Percentiles rank a stretch among this genome's conserved stretches.
Conservation (phyloP, 37 sponge, comb jelly and placozoan genomes). For the Aplysina aerophoba region DNA sequence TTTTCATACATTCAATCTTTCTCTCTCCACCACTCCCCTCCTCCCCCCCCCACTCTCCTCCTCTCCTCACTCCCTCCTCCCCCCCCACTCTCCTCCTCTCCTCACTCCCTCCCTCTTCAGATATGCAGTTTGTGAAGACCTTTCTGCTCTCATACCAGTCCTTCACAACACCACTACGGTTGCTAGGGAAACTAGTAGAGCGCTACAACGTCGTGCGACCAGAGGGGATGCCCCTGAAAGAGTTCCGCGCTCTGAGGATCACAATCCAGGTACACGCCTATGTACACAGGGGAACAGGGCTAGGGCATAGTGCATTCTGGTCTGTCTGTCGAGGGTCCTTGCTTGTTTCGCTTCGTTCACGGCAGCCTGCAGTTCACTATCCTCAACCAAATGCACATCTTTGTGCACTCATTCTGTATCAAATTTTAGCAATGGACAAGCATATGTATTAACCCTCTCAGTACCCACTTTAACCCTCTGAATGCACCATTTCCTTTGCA, state of each 20-base stretch:
- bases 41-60: neutral
- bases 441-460: too few relatives aligned
- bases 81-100: neutral
- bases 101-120: constrained; percentile 32
- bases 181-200: constrained; percentile 87
- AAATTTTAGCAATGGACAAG: too few relatives aligned
- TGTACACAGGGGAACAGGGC: neutral
- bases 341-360: too few relatives aligned
- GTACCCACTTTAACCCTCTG: too few relatives aligned
- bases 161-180: constrained; percentile 87
- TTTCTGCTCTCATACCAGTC: constrained; percentile 90
- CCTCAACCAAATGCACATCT: too few relatives aligned
- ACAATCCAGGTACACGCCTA: constrained; percentile 70
- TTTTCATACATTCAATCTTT: neutral
- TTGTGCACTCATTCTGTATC: too few relatives aligned
- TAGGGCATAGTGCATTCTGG: too few relatives aligned
- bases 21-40: neutral
- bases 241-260: constrained; percentile 78
- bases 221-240: constrained; percentile 56
- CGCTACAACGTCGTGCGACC: constrained; percentile 90
- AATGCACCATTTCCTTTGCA: too few relatives aligned
- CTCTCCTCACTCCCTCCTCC: neutral
- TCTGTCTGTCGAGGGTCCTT: too few relatives aligned
- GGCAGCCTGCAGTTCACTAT: too few relatives aligned
- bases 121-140: constrained; percentile 92